These are phyloP conservation scores for Uria lomvia DNA, from an alignment of 2,113 vertebrate genomes.

Conservation along the genomic window DNA sequence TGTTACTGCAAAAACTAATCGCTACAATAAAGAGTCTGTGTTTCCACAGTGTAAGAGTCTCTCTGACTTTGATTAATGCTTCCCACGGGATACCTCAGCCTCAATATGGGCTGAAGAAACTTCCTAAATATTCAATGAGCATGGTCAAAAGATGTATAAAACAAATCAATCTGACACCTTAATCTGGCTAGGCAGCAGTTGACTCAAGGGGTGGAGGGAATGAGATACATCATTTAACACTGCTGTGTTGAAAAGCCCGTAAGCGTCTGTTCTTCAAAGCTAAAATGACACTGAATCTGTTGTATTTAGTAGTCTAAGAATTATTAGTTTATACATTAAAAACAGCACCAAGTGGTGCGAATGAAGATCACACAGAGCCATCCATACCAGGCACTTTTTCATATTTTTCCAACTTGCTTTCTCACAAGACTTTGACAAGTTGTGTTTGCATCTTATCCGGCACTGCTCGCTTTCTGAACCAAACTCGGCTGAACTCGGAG, in stretches of 20 bases:
- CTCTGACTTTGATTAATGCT: conserved; percentile 85
- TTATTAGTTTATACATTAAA: conserved; percentile 77
- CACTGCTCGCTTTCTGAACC: background rate
- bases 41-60: conserved; percentile 80
- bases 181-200: conserved; percentile 92
- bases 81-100: conserved; percentile 86
- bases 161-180: conserved; percentile 94
- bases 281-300: conserved; percentile 76
- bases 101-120: conserved; percentile 87
- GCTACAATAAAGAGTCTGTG: conserved; percentile 84
- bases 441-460: conserved; percentile 40
- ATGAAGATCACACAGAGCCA: conserved; percentile 49
- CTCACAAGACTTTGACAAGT: conserved; percentile 42
- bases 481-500: background rate
- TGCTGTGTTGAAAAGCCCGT: conserved; percentile 86
- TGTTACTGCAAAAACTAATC: conserved; percentile 85
- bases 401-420: conserved; percentile 38
- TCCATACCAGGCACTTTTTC: conserved; percentile 19
- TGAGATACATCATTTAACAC: conserved; percentile 88
- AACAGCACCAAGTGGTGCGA: conserved; percentile 65
- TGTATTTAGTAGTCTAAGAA: conserved; percentile 76
- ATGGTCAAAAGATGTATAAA: conserved; percentile 91
- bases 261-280: conserved; percentile 85
- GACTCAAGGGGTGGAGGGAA: conserved; percentile 85
- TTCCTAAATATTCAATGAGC: conserved; percentile 90